phyloP scores from a whole-genome alignment of 1,140 invertebrate species.

The Leptestheria dahalacensis region DNA sequence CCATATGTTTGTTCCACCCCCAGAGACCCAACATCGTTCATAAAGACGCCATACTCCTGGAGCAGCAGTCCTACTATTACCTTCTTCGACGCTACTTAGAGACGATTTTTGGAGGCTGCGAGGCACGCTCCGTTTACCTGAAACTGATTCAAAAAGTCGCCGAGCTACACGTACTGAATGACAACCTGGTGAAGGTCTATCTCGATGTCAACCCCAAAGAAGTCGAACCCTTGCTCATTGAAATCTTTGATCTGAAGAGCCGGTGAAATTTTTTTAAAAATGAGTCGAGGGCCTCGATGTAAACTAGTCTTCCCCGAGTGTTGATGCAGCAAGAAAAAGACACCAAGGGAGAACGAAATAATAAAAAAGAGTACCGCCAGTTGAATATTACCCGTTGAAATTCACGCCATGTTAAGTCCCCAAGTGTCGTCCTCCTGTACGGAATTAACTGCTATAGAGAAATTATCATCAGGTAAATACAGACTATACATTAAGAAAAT shows the following conservation, averaged over 20 bases:
- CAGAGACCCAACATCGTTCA: slow-evolving; percentile 62
- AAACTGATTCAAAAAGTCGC: slow-evolving; percentile 74
- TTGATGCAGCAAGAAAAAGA: neutral
- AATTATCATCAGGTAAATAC: too few species aligned
- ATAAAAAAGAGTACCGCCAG: too few species aligned
- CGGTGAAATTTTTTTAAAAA: slow-evolving; percentile 1
- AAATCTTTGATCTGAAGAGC: slow-evolving; percentile 76
- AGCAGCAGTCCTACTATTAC: slow-evolving; percentile 84
- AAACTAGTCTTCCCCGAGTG: neutral
- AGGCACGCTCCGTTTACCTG: slow-evolving; percentile 67
- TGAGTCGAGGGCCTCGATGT: too few species aligned
- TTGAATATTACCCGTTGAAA: too few species aligned
- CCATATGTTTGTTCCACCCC: slow-evolving; percentile 75
- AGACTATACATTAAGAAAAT: too few species aligned
- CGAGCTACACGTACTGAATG: slow-evolving; percentile 67
- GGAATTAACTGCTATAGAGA: too few species aligned
- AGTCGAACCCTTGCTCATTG: slow-evolving; percentile 77
- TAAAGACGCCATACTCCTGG: slow-evolving; percentile 64
- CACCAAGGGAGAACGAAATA: too few species aligned
- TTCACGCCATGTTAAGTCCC: too few species aligned
- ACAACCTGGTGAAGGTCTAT: slow-evolving; percentile 72
- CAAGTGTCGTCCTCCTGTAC: too few species aligned
- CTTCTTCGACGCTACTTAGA: slow-evolving; percentile 71
- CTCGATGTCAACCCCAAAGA: slow-evolving; percentile 74
- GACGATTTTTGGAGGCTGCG: slow-evolving; percentile 61